Percentiles rank a stretch among this genome's conserved stretches.
These are phyloP conservation scores for Adelphocoris suturalis DNA, from an alignment of 2,888 invertebrate species.

Conservation along the genomic window DNA sequence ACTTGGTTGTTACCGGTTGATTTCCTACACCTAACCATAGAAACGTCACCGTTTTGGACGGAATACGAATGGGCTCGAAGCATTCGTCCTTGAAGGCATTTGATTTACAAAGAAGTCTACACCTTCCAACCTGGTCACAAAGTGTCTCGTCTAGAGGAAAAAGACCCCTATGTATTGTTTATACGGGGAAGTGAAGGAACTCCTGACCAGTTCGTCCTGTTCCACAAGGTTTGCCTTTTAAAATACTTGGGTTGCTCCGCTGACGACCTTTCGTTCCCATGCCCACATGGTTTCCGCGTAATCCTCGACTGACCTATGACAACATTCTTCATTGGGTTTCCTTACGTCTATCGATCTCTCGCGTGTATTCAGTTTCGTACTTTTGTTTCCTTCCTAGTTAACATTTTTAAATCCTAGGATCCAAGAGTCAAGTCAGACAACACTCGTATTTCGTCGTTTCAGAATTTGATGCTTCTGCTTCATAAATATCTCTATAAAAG, in stretches of 20 bases:
- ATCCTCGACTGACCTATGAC: neutral
- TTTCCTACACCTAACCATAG: too few species aligned
- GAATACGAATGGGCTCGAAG: neutral
- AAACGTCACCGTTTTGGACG: too few species aligned
- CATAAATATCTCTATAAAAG: too few species aligned
- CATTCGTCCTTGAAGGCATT: neutral
- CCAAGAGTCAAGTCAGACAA: too few species aligned
- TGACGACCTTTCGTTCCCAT: neutral
- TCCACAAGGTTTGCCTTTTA: conserved; percentile 4
- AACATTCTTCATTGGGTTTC: neutral
- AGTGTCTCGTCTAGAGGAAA: neutral
- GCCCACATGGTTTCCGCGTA: neutral
- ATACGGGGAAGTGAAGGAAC: neutral
- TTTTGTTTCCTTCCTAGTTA: too few species aligned
- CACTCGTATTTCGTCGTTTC: too few species aligned
- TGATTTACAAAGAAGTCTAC: neutral
- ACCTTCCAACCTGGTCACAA: neutral
- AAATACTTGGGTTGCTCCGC: neutral
- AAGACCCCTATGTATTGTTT: neutral
- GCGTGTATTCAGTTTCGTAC: too few species aligned
- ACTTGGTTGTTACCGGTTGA: too few species aligned
- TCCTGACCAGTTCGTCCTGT: neutral
- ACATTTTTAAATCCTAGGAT: too few species aligned
- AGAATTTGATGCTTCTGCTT: too few species aligned
- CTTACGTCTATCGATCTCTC: neutral